These are phyloP conservation scores for Strigamia maritima DNA, from an alignment of 2,888 invertebrate species.

Conservation along the genomic window DNA sequence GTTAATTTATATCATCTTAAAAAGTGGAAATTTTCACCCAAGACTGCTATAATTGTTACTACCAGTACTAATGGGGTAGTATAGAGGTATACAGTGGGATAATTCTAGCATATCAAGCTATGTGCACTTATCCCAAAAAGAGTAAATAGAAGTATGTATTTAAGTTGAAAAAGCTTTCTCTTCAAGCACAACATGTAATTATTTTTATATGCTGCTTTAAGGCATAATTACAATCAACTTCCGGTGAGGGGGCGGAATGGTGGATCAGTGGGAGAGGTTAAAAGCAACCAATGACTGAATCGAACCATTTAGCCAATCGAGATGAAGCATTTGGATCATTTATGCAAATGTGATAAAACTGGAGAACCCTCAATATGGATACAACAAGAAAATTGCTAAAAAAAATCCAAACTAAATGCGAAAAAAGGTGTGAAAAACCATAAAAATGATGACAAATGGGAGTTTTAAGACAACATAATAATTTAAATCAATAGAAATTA, in stretches of 20 bases:
- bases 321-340: not conserved
- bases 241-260: constrained; percentile 19
- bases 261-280: not conserved
- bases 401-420: not conserved
- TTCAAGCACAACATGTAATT: not conserved
- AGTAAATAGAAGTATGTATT: not conserved
- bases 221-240: constrained; percentile 11
- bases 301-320: not conserved
- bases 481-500: not conserved
- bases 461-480: too few species aligned
- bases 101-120: constrained; percentile 5
- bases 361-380: not conserved
- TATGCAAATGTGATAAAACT: not conserved
- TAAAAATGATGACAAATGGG: too few species aligned
- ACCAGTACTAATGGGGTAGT: too few species aligned
- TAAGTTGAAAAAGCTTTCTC: constrained; percentile 3
- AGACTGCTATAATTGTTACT: too few species aligned
- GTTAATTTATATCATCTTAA: too few species aligned
- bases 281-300: not conserved
- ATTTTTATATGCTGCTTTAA: constrained; percentile 23
- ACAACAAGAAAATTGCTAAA: not conserved
- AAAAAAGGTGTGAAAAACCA: not conserved
- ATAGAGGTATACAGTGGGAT: not conserved
- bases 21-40: too few species aligned
- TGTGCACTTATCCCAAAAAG: not conserved